Evolutionary conservation across 2,113 vertebrate species (phyloP).

Genomic region (Leptobrachium leishanense): DNA sequence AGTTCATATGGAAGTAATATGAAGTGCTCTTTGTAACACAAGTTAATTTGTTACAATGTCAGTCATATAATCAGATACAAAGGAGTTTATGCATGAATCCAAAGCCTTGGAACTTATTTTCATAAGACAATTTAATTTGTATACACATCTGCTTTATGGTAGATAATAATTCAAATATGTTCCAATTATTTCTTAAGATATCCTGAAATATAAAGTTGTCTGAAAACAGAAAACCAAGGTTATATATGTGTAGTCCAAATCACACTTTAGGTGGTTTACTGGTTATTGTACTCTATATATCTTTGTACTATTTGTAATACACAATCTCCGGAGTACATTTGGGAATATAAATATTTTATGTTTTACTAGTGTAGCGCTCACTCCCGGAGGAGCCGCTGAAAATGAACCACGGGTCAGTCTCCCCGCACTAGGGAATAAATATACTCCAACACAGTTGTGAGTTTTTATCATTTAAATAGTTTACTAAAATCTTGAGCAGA

Average conservation of each 20-base stretch:
- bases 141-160: slow-evolving; percentile 15
- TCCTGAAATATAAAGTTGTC: not conserved
- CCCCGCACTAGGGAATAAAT: too few relatives aligned
- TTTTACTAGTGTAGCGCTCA: too few relatives aligned
- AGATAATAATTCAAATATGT: slow-evolving; percentile 7
- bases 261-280: slow-evolving; percentile 2
- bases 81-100: slow-evolving; percentile 28
- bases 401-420: too few relatives aligned
- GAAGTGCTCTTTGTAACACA: slow-evolving; percentile 42
- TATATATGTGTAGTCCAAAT: not conserved
- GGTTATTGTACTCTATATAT: not conserved
- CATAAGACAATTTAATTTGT: slow-evolving; percentile 18
- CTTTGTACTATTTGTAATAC: not conserved
- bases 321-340: not conserved
- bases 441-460: too few relatives aligned
- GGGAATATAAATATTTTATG: slow-evolving; percentile 17
- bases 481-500: too few relatives aligned
- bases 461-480: too few relatives aligned
- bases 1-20: slow-evolving; percentile 36
- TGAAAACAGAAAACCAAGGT: not conserved
- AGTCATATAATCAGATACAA: slow-evolving; percentile 43
- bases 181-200: slow-evolving; percentile 18
- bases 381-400: too few relatives aligned
- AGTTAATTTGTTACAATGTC: slow-evolving; percentile 48
- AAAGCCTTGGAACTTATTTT: slow-evolving; percentile 30